These are phyloP conservation scores for Brachyptera putata DNA, from an alignment of 2,888 invertebrate species.

Conservation along the genomic window DNA sequence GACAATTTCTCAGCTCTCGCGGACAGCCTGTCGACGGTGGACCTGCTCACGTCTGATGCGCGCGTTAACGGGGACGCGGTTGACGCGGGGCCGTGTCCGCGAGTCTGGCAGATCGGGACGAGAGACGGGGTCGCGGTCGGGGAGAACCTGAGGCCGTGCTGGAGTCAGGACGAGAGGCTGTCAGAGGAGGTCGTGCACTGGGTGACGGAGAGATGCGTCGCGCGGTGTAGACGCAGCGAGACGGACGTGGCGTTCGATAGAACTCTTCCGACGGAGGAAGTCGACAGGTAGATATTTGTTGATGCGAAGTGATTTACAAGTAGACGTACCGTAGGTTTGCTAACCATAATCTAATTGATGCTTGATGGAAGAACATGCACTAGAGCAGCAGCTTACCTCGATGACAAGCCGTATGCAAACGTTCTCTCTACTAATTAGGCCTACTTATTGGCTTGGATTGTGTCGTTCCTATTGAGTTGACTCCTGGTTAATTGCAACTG, in stretches of 20 bases:
- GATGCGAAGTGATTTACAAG: no score
- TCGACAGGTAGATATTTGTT: not conserved
- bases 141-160: not conserved
- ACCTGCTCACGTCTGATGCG: not conserved
- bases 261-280: not conserved
- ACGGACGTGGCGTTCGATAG: not conserved
- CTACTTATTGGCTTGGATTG: no score
- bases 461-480: no score
- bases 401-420: no score
- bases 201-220: not conserved
- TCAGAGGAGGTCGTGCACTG: not conserved
- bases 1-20: constrained; percentile 15
- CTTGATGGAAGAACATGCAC: no score
- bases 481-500: no score
- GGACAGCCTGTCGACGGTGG: constrained; percentile 24
- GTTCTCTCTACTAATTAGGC: no score
- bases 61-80: not conserved
- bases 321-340: no score
- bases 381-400: no score
- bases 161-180: not conserved
- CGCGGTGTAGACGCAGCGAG: not conserved
- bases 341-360: no score
- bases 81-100: constrained; percentile 11
- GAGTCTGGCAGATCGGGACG: constrained; percentile 22
- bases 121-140: constrained; percentile 22